A percentile compares a stretch with the other conserved stretches of the same genome.
These are phyloP conservation scores for Sinella curviseta DNA, from an alignment of 1,140 invertebrate genomes.

Conservation along the genomic window DNA sequence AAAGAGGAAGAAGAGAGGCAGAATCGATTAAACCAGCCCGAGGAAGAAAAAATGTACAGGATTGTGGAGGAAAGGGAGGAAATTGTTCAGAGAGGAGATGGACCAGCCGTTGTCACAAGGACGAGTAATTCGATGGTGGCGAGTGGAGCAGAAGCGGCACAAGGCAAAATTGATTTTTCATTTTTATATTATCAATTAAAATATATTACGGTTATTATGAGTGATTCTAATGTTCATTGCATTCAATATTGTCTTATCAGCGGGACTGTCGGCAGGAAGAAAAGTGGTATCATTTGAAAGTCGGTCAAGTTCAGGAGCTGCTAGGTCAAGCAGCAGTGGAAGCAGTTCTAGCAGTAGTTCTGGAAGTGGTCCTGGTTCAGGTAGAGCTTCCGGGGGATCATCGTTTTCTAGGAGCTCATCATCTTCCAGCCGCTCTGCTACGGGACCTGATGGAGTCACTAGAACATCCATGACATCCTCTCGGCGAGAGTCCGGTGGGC, in stretches of 20 bases:
- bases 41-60: conserved; percentile 1
- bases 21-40: background rate
- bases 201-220: no score
- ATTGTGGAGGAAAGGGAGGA: background rate
- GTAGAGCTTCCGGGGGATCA: no score
- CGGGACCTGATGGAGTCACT: no score
- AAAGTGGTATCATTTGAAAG: background rate
- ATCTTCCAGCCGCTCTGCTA: no score
- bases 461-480: no score
- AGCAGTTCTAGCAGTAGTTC: no score
- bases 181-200: no score
- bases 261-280: background rate
- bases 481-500: background rate
- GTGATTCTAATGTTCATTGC: no score
- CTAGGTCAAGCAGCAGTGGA: no score
- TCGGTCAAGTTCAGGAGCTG: background rate
- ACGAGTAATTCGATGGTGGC: background rate
- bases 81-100: conserved; percentile 16
- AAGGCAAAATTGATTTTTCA: background rate
- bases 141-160: background rate
- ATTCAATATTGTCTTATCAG: background rate
- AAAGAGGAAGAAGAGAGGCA: background rate
- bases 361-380: no score
- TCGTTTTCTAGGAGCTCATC: background rate
- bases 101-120: background rate